These are phyloP conservation scores for Sicus ferrugineus DNA, from an alignment of 2,888 invertebrate species.

Conservation along the genomic window DNA sequence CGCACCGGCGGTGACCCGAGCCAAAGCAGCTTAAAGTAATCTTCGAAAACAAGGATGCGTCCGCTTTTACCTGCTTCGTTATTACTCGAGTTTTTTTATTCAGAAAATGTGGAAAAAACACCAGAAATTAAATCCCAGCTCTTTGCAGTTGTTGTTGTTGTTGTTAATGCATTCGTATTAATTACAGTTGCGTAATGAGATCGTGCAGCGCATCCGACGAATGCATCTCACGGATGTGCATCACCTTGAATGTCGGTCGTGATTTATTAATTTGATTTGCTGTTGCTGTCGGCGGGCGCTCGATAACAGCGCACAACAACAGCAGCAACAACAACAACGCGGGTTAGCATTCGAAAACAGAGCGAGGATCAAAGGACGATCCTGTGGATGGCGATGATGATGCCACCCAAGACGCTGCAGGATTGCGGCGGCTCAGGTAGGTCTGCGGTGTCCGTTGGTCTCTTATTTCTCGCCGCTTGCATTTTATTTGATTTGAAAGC, in stretches of 20 bases:
- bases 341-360: background rate
- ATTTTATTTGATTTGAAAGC: background rate
- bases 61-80: background rate
- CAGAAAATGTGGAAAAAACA: background rate
- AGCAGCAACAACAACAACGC: background rate
- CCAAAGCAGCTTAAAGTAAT: constrained; percentile 56
- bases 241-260: background rate
- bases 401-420: constrained; percentile 2
- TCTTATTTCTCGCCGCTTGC: too few relatives aligned
- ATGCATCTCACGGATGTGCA: background rate
- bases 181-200: constrained; percentile 1
- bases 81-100: background rate
- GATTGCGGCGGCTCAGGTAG: background rate
- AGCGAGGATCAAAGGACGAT: background rate
- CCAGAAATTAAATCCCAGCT: background rate
- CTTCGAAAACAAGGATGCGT: constrained; percentile 29
- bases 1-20: constrained; percentile 49
- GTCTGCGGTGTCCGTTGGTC: too few relatives aligned
- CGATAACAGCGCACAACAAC: background rate
- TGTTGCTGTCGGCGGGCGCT: background rate
- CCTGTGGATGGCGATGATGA: background rate
- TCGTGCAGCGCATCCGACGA: background rate
- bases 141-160: constrained; percentile 28
- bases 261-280: background rate
- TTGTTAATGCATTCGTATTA: constrained; percentile 26